Percentiles rank a stretch among this genome's conserved stretches.
Conservation (phyloP, 2,797 vertebrate species). For the Tenualosa ilisha region DNA sequence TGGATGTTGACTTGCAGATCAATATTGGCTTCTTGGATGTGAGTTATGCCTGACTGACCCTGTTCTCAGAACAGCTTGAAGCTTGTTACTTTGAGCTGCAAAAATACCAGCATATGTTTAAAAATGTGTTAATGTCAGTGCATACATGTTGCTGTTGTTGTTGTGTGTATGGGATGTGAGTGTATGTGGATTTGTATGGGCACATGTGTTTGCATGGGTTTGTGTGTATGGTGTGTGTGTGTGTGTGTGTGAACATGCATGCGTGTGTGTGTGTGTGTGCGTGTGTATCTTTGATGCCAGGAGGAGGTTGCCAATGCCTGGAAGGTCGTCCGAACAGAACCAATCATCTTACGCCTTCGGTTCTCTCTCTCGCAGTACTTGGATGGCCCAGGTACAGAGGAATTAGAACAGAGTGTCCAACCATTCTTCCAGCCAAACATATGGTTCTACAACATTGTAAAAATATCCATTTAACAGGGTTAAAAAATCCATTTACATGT, state of each 20-base stretch:
- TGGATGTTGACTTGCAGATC: conserved; percentile 92
- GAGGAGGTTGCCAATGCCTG: conserved; percentile 88
- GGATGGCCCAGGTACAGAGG: conserved; percentile 85
- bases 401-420: neutral
- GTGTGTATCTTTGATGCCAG: conserved; percentile 63
- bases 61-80: neutral
- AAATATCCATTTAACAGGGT: too few relatives aligned
- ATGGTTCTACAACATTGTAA: too few relatives aligned
- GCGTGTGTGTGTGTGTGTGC: neutral
- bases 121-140: neutral
- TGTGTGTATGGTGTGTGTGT: neutral
- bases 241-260: neutral
- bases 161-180: neutral
- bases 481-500: too few relatives aligned
- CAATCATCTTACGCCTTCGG: conserved; percentile 86
- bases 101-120: neutral
- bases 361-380: conserved; percentile 93
- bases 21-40: conserved; percentile 87
- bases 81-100: too few relatives aligned
- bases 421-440: neutral
- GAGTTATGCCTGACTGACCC: conserved; percentile 61
- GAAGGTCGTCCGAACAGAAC: conserved; percentile 88
- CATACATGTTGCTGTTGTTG: conserved; percentile 1
- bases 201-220: neutral
- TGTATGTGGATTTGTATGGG: neutral